Percentiles rank a stretch among this genome's conserved stretches.
phyloP scores from a whole-genome alignment of 2,113 vertebrate species.

The Scomber scombrus region DNA sequence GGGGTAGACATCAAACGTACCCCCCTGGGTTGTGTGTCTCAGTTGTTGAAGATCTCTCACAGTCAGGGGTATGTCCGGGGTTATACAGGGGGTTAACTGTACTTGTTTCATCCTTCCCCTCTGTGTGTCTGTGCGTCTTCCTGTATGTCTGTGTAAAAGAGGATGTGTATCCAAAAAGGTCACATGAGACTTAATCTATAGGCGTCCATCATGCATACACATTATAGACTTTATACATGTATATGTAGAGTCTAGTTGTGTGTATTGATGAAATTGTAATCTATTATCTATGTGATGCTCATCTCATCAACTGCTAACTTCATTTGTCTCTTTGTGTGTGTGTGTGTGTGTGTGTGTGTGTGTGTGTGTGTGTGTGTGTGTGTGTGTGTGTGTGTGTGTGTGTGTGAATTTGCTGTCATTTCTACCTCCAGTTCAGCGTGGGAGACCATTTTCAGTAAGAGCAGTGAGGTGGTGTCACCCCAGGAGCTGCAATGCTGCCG shows the following conservation, averaged over 20 bases:
- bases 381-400: slow-evolving; percentile 15
- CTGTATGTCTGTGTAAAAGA: slow-evolving; percentile 20
- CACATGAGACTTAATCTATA: not conserved
- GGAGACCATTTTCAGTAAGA: slow-evolving; percentile 94
- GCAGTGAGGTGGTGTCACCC: slow-evolving; percentile 90
- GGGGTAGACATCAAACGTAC: slow-evolving; percentile 79
- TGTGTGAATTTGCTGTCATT: not conserved
- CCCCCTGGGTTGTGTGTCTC: slow-evolving; percentile 74
- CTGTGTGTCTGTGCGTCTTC: slow-evolving; percentile 42
- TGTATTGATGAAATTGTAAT: not conserved
- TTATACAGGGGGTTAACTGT: slow-evolving; percentile 81
- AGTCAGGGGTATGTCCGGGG: slow-evolving; percentile 77
- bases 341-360: not conserved
- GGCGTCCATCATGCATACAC: not conserved
- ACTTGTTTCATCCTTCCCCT: slow-evolving; percentile 72
- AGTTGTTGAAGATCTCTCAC: slow-evolving; percentile 72
- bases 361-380: slow-evolving; percentile 7
- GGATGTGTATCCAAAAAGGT: slow-evolving; percentile 6
- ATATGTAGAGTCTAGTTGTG: too few relatives aligned
- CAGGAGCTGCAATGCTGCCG: slow-evolving; percentile 95
- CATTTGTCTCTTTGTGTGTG: not conserved
- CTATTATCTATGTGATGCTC: not conserved
- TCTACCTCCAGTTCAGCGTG: slow-evolving; percentile 89
- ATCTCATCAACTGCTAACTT: not conserved
- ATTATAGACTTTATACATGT: not conserved